Evolutionary conservation across 2,888 invertebrate genomes (phyloP), one percentile per base, ranked within the genome.

Genomic region (Watsonalla binaria): DNA sequence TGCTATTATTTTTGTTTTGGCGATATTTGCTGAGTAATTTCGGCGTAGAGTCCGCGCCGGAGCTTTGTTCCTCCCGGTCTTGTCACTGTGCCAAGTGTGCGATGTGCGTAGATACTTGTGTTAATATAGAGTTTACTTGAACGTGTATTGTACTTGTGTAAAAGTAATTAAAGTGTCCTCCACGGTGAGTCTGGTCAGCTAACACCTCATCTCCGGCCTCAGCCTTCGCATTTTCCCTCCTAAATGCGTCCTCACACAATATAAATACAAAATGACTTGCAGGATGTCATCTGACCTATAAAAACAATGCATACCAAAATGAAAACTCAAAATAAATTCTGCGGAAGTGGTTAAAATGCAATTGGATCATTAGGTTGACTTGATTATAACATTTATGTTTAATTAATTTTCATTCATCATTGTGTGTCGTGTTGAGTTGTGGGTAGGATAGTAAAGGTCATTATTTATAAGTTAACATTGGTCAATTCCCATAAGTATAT

Each of bases 1-100:
- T 54, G 54, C 56, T 64, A 70, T 68, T 71, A 76, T 75, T 78
- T 72, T 70, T 72, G 72, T 77, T 76, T 70, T 69, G 62, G 63
- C 53, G 59, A 59, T 60, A 64, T 66, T 58, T 76, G 80, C 80
- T 78, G 80, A 78, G 74, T 80, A 80, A 80, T 79, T 70, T 70
- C 57, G 61, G 61, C 60, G 54, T 55, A 53, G 54, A 56, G 56
- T 48, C 54, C 52, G 47, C 37, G 48, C 47, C 53, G 53, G 54
- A 52, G 62, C 59, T 61, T 63, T 65, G 62, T 65, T 63, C 59
- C 57, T 51, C 45, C 51, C 45, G 39, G 24, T 61, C 53, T 70
- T 70, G 70, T 62, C 65, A 67, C 61, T 48, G 54, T 70, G 71
- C 70, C 70, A 70, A 72, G 53, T 56, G 58, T 45, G 39, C 46